phyloP scores from a whole-genome alignment of 2,888 invertebrate species.

The Tubulanus polymorphus region DNA sequence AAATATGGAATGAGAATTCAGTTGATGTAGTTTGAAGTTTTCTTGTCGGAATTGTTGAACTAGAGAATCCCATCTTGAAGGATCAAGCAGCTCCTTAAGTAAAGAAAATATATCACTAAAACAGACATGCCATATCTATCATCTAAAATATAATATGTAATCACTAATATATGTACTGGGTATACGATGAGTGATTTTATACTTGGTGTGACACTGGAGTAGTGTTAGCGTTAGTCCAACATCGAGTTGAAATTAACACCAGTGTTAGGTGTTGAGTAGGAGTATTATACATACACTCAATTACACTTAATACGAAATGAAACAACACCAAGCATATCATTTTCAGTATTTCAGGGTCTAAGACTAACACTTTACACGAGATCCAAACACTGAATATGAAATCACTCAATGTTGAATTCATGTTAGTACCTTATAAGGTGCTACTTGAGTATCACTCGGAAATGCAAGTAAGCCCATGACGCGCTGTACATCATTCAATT shows the following conservation, averaged over 20 bases:
- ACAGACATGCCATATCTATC: neutral
- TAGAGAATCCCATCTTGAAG: slow-evolving; percentile 77
- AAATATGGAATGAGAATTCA: slow-evolving; percentile 85
- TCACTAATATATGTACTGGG: neutral
- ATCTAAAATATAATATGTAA: neutral
- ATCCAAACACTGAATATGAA: too few relatives aligned
- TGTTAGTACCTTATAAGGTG: slow-evolving; percentile 38
- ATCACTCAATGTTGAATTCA: too few relatives aligned
- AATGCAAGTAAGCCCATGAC: slow-evolving; percentile 95
- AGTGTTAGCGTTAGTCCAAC: too few relatives aligned
- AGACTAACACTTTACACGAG: too few relatives aligned
- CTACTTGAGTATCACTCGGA: slow-evolving; percentile 50
- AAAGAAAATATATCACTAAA: neutral
- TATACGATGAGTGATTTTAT: neutral
- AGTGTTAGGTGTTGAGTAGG: too few relatives aligned
- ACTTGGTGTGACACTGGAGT: too few relatives aligned
- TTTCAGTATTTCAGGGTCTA: too few relatives aligned
- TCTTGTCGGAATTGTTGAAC: slow-evolving; percentile 88
- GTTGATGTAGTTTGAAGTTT: slow-evolving; percentile 89
- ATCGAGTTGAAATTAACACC: too few relatives aligned
- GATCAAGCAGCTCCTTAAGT: slow-evolving; percentile 56
- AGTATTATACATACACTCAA: too few relatives aligned
- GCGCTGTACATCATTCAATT: slow-evolving; percentile 80
- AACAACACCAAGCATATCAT: too few relatives aligned
- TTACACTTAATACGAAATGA: too few relatives aligned